Evolutionary conservation across 1,140 invertebrate genomes (phyloP), one percentile per base, ranked within the genome.

Genomic region (Drosophila sturtevanti): DNA sequence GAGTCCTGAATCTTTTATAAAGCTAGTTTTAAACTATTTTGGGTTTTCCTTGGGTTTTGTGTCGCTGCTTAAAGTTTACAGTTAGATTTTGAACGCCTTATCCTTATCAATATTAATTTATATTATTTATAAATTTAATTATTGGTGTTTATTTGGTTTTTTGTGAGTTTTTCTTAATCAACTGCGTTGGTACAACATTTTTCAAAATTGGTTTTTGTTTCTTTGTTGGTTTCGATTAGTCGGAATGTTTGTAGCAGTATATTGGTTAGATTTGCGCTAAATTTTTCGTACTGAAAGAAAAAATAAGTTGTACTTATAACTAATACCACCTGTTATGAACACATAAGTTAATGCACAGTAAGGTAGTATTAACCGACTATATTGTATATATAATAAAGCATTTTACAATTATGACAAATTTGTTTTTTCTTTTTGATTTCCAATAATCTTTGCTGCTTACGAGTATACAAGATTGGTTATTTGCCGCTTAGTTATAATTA

Each of bases 131-230:
- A 63, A 54, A 52, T 61, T 58, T 85, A 61, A 74, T 73, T 84
- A 60, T 63, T 77, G 77, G 72, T 81, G 51, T 63, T 84, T 68
- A 12, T 54, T 68, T 72, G 71, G 52, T 55, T 78, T 89, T 75
- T 68, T 48, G 60, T 73, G 73, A 77, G 66, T 79, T 77, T 71
- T 63, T 76, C 72, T 89, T 90, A 89, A 91, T 91, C 89, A 91
- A 91, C 89, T 91, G 77, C 72, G 73, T 89, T 87, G 85, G 84
- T 87, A 91, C 85, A 91, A 81, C 74, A 81, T 91, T 78, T 79
- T 81, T 73, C 61, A 61, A 82, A 63, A 55, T 70, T 66, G 60
- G 41, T 81, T 77, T 51, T 64, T 41, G 35, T 64, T 81, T 70
- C 65, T 41, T n/a, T 16, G 41, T 48, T 48, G 41, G 16, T 48